Percentiles rank a stretch among this genome's conserved stretches.
Evolutionary conservation across 2,888 invertebrate species (phyloP).

Genomic region (Apodemia hepburni): DNA sequence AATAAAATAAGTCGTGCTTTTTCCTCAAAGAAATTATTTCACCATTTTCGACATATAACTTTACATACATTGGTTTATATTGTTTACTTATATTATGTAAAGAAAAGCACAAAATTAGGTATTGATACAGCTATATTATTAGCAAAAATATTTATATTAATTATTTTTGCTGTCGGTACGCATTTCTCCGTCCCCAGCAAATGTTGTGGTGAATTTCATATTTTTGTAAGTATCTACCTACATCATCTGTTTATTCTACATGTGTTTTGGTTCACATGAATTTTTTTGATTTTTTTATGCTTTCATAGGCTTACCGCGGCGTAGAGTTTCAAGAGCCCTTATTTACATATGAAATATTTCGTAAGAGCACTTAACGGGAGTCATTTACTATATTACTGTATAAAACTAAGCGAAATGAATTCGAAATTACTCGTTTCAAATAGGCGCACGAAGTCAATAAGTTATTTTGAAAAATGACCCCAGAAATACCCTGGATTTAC

Average conservation of each 20-base stretch:
- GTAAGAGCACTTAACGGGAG: slow-evolving; percentile 50
- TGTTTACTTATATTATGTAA: background rate
- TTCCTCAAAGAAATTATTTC: too few species aligned
- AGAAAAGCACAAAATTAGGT: background rate
- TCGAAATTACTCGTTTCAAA: slow-evolving; percentile 21
- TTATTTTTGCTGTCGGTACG: slow-evolving; percentile 48
- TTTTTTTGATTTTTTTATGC: slow-evolving; percentile 77
- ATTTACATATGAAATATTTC: slow-evolving; percentile 64
- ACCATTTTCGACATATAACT: too few species aligned
- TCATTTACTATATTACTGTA: slow-evolving; percentile 26
- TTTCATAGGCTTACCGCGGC: slow-evolving; percentile 72
- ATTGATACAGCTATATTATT: too few species aligned
- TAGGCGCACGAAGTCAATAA: slow-evolving; percentile 35
- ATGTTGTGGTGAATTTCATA: slow-evolving; percentile 81
- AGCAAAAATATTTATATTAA: slow-evolving; percentile 9
- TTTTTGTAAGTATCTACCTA: slow-evolving; percentile 80
- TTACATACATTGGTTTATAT: too few species aligned
- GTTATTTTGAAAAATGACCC: slow-evolving; percentile 72
- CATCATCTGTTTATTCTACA: slow-evolving; percentile 77
- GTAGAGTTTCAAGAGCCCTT: slow-evolving; percentile 60
- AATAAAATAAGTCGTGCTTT: too few species aligned
- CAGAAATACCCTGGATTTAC: slow-evolving; percentile 55
- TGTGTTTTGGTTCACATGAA: slow-evolving; percentile 79
- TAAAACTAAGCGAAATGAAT: slow-evolving; percentile 6
- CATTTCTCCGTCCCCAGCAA: slow-evolving; percentile 65